Base-by-base conservation (phyloP, 2,113 vertebrate species). In the Cairina moschata region DNA sequence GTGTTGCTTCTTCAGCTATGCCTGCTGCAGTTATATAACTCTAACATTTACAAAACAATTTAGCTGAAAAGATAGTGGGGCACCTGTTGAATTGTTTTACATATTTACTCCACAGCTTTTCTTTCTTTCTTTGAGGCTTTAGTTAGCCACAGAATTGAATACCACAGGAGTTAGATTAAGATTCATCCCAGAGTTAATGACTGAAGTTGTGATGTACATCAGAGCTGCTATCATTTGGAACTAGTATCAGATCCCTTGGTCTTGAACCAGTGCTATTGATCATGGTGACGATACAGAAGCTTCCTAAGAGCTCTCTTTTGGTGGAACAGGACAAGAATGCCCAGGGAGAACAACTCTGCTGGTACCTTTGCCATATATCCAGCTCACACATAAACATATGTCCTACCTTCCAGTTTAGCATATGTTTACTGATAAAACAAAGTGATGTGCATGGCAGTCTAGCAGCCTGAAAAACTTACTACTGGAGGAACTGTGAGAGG, bases 131-230 rank as follows among this genome's bases (percentile, higher is more conserved):
- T 81, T 1, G 1, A 93, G 79, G 59, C 32, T 88, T 71, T 42
- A 29, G 16, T 87, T 38, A 79, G 59, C 68, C 76, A 38, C 56
- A 68, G 40, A 72, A 21, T 3, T 44, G 82, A 80, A 28, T 28
- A 17, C 2, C 31, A 77, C 52, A 78, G 46, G 60, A 90, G n/a
- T 6, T 25, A 15, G 36, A 54, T 4, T 52, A 46, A 86, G 38
- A 84, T 29, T 34, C 12, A 55, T 25, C 29, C 17, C 52, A 56
- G 81, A 78, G 29, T 76, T 12, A 48, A 91, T 0, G 32, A n/a
- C 3, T 1, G 2, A 73, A 87, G 36, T 44, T 2, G 50, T 6
- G 82, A 62, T 4, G 31, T 1, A 0, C 4, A 0, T 54, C 31
- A 55, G 34, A 75, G 44, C 17, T 71, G 29, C 4, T 34, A 28